Conservation (phyloP, 2,888 invertebrate species). For the Creontiades dilutus region DNA sequence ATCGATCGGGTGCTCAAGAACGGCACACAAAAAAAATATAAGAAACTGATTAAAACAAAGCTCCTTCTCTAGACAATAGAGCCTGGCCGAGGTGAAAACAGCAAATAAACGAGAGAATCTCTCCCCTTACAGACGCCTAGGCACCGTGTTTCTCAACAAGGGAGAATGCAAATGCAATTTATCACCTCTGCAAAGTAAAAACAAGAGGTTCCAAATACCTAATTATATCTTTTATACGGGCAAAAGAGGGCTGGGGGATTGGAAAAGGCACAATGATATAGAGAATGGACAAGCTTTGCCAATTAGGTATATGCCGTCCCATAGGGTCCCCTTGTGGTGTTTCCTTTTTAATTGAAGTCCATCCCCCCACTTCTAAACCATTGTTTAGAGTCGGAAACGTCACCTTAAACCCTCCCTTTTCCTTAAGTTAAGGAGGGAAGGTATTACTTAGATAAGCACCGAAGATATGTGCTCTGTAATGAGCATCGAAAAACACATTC, state of each 20-base stretch:
- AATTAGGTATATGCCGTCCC: slow-evolving; percentile 63
- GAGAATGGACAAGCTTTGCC: slow-evolving; percentile 66
- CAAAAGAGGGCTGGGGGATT: background rate
- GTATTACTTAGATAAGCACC: slow-evolving; percentile 60
- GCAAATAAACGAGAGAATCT: slow-evolving; percentile 20
- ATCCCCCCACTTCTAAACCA: background rate
- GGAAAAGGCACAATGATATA: slow-evolving; percentile 57
- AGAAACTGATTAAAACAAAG: slow-evolving; percentile 55
- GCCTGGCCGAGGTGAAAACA: slow-evolving; percentile 46
- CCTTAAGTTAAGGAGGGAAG: slow-evolving; percentile 16
- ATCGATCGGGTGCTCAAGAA: slow-evolving; percentile 1
- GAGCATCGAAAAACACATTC: slow-evolving; percentile 37
- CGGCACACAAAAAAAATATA: slow-evolving; percentile 20
- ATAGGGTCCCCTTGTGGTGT: slow-evolving; percentile 54
- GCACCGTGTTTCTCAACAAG: slow-evolving; percentile 44
- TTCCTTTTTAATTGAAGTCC: slow-evolving; percentile 63
- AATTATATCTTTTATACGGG: slow-evolving; percentile 66
- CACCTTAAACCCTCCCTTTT: slow-evolving; percentile 31
- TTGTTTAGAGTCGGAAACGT: slow-evolving; percentile 64
- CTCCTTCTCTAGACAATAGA: slow-evolving; percentile 54
- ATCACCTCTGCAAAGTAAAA: slow-evolving; percentile 61
- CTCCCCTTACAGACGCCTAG: slow-evolving; percentile 23
- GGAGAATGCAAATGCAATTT: slow-evolving; percentile 65
- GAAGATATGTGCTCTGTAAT: slow-evolving; percentile 58
- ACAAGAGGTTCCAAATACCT: slow-evolving; percentile 66